Percentiles rank a stretch among this genome's conserved stretches.
These are phyloP conservation scores for Lycocerus yunnanus DNA, from an alignment of 2,888 invertebrate species.

Conservation along the genomic window DNA sequence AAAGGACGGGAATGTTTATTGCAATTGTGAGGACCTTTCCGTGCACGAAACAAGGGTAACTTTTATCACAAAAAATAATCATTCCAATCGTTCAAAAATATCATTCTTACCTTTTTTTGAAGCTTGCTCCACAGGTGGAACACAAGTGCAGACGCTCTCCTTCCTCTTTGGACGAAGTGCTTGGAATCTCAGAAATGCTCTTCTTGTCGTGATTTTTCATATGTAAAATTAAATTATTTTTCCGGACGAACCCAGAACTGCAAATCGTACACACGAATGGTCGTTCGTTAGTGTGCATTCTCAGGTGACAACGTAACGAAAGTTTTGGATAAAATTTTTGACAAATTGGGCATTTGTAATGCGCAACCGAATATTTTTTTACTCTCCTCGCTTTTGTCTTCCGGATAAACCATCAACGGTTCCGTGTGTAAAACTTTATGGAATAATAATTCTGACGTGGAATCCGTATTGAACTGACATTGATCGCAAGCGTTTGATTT, in stretches of 20 bases:
- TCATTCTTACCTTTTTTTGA: constrained; percentile 57
- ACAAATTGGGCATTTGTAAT: constrained; percentile 72
- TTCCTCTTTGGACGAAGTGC: constrained; percentile 20
- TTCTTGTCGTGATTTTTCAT: constrained; percentile 58
- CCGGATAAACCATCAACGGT: constrained; percentile 50
- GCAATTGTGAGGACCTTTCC: constrained; percentile 45
- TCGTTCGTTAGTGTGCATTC: constrained; percentile 75
- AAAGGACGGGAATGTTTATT: constrained; percentile 50
- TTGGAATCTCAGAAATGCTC: constrained; percentile 27
- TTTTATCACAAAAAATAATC: neutral
- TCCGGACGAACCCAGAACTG: constrained; percentile 66
- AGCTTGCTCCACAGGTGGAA: constrained; percentile 56
- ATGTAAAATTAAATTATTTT: constrained; percentile 69
- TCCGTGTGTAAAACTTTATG: constrained; percentile 72
- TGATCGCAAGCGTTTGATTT: constrained; percentile 58
- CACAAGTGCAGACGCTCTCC: constrained; percentile 51
- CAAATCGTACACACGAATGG: constrained; percentile 71
- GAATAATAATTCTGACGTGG: constrained; percentile 73
- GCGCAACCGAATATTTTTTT: constrained; percentile 49
- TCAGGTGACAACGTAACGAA: constrained; percentile 70
- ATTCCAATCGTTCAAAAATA: constrained; percentile 28
- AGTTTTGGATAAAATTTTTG: constrained; percentile 67
- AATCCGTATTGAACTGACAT: constrained; percentile 66
- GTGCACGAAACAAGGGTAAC: constrained; percentile 21
- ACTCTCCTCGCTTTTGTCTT: constrained; percentile 44